phyloP scores from a whole-genome alignment of 2,888 invertebrate species.

The Cheilosia soror region DNA sequence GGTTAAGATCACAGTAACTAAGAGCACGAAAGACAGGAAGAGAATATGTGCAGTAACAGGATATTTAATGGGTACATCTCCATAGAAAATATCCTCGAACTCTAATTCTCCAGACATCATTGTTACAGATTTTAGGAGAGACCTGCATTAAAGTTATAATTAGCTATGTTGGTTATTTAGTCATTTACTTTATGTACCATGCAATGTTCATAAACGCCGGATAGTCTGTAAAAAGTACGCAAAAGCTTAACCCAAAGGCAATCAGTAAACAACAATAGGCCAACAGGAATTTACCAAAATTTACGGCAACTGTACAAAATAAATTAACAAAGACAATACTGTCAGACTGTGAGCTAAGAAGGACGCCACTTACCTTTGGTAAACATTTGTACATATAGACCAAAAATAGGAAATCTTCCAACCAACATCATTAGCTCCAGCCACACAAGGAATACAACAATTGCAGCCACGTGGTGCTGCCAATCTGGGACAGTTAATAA shows the following conservation, averaged over 20 bases:
- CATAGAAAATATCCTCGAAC: constrained; percentile 93
- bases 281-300: constrained; percentile 91
- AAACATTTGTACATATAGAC: constrained; percentile 94
- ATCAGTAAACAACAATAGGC: constrained; percentile 92
- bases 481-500: constrained; percentile 85
- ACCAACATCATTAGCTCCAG: constrained; percentile 93
- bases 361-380: constrained; percentile 86
- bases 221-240: constrained; percentile 92
- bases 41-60: constrained; percentile 90
- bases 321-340: background rate
- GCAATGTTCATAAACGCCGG: constrained; percentile 87
- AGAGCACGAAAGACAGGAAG: constrained; percentile 90
- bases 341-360: too few species aligned
- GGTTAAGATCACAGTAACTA: constrained; percentile 92
- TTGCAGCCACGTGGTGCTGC: constrained; percentile 92
- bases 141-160: constrained; percentile 75
- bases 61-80: constrained; percentile 86
- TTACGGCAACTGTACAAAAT: constrained; percentile 87
- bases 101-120: constrained; percentile 96
- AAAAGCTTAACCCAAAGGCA: constrained; percentile 92
- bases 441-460: constrained; percentile 92
- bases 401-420: constrained; percentile 93
- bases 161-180: background rate
- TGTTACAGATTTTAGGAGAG: constrained; percentile 90
- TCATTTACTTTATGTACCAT: constrained; percentile 77